phyloP scores from a whole-genome alignment of 2,797 vertebrate species.

The Strix occidentalis region DNA sequence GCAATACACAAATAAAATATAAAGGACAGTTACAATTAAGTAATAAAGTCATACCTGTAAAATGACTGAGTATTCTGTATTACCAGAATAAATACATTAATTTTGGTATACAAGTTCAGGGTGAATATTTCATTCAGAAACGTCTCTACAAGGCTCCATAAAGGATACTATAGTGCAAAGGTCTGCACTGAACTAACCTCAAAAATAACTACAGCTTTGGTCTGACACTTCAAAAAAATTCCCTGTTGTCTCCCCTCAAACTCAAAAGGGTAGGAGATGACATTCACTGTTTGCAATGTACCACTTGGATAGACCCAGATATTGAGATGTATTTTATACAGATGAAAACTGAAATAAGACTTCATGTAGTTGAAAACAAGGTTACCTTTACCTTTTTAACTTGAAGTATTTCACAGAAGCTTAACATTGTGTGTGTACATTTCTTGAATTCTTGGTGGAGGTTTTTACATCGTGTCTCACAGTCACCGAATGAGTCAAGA shows the following conservation, averaged over 20 bases:
- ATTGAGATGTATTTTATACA: conserved; percentile 61
- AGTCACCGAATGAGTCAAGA: conserved; percentile 3
- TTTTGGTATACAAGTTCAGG: not conserved
- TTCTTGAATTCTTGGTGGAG: conserved; percentile 34
- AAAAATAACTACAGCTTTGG: conserved; percentile 52
- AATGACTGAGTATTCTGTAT: not conserved
- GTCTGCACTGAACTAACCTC: conserved; percentile 48
- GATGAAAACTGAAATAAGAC: conserved; percentile 57
- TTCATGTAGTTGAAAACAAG: conserved; percentile 60
- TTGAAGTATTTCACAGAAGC: conserved; percentile 38
- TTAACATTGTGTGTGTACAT: not conserved
- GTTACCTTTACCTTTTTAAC: conserved; percentile 52
- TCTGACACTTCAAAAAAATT: conserved; percentile 57
- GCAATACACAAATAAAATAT: not conserved
- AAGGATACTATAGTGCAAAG: conserved; percentile 18
- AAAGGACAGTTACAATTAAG: not conserved
- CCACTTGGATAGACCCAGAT: conserved; percentile 38
- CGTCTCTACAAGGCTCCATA: not conserved
- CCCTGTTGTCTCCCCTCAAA: conserved; percentile 14
- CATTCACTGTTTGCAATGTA: conserved; percentile 34
- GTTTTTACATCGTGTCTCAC: not conserved
- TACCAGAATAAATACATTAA: not conserved
- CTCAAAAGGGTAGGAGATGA: conserved; percentile 33
- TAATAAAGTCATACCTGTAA: not conserved
- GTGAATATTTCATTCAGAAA: conserved; percentile 1